Percentiles rank a stretch among this genome's conserved stretches.
Evolutionary conservation across 2,888 invertebrate genomes (phyloP).

Genomic region (Dynastes maya): DNA sequence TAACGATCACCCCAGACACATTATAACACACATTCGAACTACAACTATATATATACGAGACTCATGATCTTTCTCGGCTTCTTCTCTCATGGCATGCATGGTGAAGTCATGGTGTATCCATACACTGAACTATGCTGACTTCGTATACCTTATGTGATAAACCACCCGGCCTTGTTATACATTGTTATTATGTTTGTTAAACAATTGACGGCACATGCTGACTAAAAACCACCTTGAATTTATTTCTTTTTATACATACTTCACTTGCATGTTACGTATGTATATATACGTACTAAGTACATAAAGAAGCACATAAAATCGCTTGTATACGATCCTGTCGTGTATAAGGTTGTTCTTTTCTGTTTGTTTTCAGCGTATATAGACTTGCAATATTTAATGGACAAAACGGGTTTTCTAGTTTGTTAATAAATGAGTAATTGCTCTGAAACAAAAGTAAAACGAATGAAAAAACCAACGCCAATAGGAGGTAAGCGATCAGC

Average conservation of each 20-base stretch:
- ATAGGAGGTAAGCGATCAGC: neutral
- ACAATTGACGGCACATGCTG: constrained; percentile 55
- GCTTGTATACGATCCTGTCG: constrained; percentile 3
- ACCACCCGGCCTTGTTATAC: constrained; percentile 52
- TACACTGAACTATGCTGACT: constrained; percentile 50
- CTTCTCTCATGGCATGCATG: constrained; percentile 37
- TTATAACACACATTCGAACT: constrained; percentile 13
- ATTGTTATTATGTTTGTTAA: constrained; percentile 56
- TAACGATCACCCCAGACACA: constrained; percentile 16
- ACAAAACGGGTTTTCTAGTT: constrained; percentile 16
- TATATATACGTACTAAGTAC: constrained; percentile 4
- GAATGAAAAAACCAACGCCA: neutral
- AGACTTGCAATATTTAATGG: neutral
- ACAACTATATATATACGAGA: neutral
- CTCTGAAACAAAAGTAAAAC: constrained; percentile 16
- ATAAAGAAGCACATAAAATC: neutral
- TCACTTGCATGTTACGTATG: neutral
- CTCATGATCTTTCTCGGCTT: constrained; percentile 22
- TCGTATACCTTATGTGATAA: constrained; percentile 49
- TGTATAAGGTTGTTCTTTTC: neutral
- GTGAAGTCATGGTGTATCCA: constrained; percentile 24
- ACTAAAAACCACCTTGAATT: constrained; percentile 54
- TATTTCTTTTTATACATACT: constrained; percentile 41
- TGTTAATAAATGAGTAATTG: constrained; percentile 20
- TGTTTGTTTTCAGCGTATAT: neutral